Evolutionary conservation across 2,113 vertebrate species (phyloP).

Genomic region (Nettapus auritus): DNA sequence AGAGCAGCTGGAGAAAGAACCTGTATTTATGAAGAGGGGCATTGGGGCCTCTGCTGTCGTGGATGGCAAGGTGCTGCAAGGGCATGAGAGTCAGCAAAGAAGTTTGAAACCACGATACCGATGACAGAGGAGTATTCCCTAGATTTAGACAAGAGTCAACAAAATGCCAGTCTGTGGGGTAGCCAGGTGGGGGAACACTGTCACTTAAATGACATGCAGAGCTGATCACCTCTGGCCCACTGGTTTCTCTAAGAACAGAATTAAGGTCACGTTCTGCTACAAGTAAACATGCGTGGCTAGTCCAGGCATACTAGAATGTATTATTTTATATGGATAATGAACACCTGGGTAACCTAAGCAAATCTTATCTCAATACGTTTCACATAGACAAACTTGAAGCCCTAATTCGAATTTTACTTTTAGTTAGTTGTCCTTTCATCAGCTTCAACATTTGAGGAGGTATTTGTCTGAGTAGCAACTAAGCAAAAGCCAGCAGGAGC

Average conservation of each 20-base stretch:
- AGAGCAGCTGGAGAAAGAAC: background rate
- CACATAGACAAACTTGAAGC: background rate
- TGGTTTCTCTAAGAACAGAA: background rate
- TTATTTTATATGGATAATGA: background rate
- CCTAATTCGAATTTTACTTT: background rate
- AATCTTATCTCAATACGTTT: background rate
- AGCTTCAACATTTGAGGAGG: background rate
- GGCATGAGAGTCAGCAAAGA: background rate
- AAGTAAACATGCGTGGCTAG: background rate
- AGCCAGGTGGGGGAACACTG: background rate
- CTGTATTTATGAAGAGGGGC: background rate
- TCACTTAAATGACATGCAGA: background rate
- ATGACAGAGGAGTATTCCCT: background rate
- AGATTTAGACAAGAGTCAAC: background rate
- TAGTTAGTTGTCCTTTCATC: background rate
- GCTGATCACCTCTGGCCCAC: background rate
- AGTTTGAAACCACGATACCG: too few relatives aligned
- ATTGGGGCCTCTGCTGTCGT: too few relatives aligned
- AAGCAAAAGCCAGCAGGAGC: background rate
- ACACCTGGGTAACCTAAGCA: background rate
- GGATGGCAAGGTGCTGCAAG: background rate
- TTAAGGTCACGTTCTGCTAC: background rate
- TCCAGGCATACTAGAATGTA: background rate
- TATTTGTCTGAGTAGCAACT: background rate
- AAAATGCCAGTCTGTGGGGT: background rate